A percentile compares a stretch with the other conserved stretches of the same genome.
phyloP scores from a whole-genome alignment of 2,113 vertebrate species.

The Sitta europaea region DNA sequence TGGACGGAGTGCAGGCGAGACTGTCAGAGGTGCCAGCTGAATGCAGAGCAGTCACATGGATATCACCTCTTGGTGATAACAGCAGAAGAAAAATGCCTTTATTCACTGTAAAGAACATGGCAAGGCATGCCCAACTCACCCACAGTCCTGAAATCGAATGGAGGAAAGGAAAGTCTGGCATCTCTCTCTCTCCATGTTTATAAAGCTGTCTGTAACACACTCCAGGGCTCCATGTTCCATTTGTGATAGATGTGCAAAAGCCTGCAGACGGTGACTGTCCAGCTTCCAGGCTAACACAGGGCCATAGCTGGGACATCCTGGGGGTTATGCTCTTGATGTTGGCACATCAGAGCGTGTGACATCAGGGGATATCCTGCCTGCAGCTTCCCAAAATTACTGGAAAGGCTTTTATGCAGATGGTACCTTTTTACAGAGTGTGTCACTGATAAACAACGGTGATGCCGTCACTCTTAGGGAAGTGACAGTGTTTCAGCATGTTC shows the following conservation, averaged over 20 bases:
- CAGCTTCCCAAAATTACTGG: not conserved
- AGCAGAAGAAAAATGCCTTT: not conserved
- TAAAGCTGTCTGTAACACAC: not conserved
- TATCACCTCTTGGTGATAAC: slow-evolving; percentile 9
- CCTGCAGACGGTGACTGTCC: not conserved
- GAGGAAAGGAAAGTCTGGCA: not conserved
- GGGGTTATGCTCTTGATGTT: not conserved
- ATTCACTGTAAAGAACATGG: not conserved
- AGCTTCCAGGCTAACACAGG: not conserved
- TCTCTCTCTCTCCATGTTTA: not conserved
- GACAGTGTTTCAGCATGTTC: not conserved
- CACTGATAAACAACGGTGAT: fast-evolving
- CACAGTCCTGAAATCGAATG: not conserved
- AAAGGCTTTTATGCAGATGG: not conserved
- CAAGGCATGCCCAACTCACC: not conserved
- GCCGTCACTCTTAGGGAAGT: not conserved
- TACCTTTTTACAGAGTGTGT: not conserved
- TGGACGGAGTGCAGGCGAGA: slow-evolving; percentile 15
- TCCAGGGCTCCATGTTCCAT: not conserved
- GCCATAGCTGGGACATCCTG: not conserved
- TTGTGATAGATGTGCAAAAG: not conserved
- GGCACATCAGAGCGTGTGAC: not conserved
- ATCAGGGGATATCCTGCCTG: not conserved
- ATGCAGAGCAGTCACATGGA: not conserved
- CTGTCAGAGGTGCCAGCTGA: slow-evolving; percentile 5